phyloP scores from a whole-genome alignment of 1,140 invertebrate species.

The Camponotus floridanus region DNA sequence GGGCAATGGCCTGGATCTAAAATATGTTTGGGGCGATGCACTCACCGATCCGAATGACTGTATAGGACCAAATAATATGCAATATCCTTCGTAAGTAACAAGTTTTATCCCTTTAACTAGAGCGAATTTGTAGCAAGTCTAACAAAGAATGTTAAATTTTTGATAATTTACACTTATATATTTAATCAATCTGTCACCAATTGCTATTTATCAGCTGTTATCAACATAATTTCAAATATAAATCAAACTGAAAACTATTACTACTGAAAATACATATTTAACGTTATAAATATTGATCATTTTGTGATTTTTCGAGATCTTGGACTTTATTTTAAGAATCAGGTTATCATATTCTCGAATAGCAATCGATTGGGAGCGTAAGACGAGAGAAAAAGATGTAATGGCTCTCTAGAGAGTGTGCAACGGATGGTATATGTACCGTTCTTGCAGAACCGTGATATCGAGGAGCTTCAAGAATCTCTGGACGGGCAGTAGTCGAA shows the following conservation, averaged over 20 bases:
- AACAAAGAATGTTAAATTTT: not conserved
- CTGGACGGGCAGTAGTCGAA: conserved; percentile 88
- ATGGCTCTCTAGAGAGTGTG: not conserved
- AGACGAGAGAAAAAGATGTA: conserved; percentile 16
- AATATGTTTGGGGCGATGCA: conserved; percentile 95
- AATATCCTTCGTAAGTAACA: conserved; percentile 92
- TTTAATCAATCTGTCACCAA: too few relatives aligned
- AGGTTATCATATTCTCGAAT: not conserved
- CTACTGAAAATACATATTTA: not conserved
- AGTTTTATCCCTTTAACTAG: conserved; percentile 6
- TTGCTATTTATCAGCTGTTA: not conserved
- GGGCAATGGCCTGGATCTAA: conserved; percentile 88
- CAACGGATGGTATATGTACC: conserved; percentile 46
- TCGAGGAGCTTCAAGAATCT: conserved; percentile 88
- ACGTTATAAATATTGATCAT: not conserved
- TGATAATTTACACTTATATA: not conserved
- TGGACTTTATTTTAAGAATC: not conserved
- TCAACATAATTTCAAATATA: not conserved
- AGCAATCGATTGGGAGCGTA: not conserved
- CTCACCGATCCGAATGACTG: conserved; percentile 91
- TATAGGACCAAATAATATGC: conserved; percentile 92
- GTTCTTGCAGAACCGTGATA: conserved; percentile 88
- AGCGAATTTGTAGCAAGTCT: not conserved
- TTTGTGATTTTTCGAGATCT: not conserved
- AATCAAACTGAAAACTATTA: not conserved